phyloP scores from a whole-genome alignment of 2,797 vertebrate species.

The Etheostoma perlongum region DNA sequence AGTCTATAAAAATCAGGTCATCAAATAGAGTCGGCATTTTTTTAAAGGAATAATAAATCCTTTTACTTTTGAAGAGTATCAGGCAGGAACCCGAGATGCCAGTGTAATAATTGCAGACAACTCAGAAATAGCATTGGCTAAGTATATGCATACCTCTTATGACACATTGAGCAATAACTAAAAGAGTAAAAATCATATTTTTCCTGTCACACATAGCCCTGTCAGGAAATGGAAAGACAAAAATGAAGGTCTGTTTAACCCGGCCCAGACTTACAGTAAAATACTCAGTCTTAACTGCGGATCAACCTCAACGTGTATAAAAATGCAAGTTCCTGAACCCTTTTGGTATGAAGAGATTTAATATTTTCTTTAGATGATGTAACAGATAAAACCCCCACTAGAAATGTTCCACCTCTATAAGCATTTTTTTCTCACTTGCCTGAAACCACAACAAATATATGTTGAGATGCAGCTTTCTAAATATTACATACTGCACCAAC shows the following conservation, averaged over 20 bases:
- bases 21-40: conserved; percentile 53
- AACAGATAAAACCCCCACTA: conserved; percentile 33
- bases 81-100: background rate
- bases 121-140: conserved; percentile 12
- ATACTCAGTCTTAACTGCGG: conserved; percentile 15
- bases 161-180: background rate
- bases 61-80: conserved; percentile 38
- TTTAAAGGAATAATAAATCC: conserved; percentile 35
- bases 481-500: conserved; percentile 30
- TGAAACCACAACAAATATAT: conserved; percentile 52
- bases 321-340: conserved; percentile 18
- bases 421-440: conserved; percentile 27
- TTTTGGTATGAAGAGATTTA: conserved; percentile 38
- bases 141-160: background rate
- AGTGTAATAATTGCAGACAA: conserved; percentile 5
- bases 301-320: conserved; percentile 24
- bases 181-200: background rate
- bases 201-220: background rate
- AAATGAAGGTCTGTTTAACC: background rate
- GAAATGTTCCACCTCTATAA: conserved; percentile 23
- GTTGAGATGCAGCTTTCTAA: conserved; percentile 35
- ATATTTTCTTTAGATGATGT: conserved; percentile 36
- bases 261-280: background rate
- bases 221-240: background rate
- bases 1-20: conserved; percentile 73